Base-by-base conservation (phyloP, 2,797 vertebrate genomes). In the Enteromius treurensis region DNA sequence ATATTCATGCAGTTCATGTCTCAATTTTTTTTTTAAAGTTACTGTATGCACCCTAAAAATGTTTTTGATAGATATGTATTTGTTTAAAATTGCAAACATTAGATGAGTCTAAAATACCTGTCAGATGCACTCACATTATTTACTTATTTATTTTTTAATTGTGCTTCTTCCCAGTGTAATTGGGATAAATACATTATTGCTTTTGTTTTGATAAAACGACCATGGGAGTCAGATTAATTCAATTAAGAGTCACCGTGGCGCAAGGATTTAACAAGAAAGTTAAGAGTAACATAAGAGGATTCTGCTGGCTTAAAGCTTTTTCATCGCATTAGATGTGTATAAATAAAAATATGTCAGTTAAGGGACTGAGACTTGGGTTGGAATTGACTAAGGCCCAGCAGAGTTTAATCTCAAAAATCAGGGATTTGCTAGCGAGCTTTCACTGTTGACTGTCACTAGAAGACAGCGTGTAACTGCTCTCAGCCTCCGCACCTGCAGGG, bases 341-440 rank as follows among this genome's bases (percentile, higher is more conserved):
- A 81, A 81, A 74, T 74, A 81, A 49, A 40, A 45, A 73, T 11
- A 51, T 60, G 53, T 58, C 23, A 15, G 15, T 32, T 21, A 62
- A 34, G 79, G 11, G 13, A 74, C 29, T 53, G 29, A 53, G 53
- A 23, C 40, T 45, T n/a, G 14, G 34, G 26, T 73, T 23, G 29
- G 7, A 81, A 34, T 58, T 8, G 51, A 45, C 23, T 80, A 47
- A n/a, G 2, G 37, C 79, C 42, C 68, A 62, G 60, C 69, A 74
- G 26, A 47, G 68, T 73, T 49, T 64, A 62, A 81, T 73, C 37
- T 51, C 3, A 9, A 51, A 49, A 71, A 60, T 62, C 51, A n/a
- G 40, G 67, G 79, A 70, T 55, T 80, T 71, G 3, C 17, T 58
- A n/a, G 47, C 6, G 6, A 23, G 64, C 29, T 67, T 53, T 58